Evolutionary conservation across 2,113 vertebrate genomes (phyloP).

Genomic region (Pachycephala philippinensis): DNA sequence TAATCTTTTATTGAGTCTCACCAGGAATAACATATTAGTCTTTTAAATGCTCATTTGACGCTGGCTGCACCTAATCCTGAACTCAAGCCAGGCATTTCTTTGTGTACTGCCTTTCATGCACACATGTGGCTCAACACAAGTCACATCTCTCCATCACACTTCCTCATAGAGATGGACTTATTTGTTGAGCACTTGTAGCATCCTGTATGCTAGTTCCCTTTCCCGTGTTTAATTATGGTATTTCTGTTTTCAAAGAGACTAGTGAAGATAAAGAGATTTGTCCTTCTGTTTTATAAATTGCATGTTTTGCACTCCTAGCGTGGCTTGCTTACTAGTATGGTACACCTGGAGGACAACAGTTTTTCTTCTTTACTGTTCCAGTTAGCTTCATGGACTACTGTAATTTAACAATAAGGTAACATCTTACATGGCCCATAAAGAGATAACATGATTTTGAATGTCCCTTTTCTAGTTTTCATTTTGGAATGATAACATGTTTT

Average conservation of each 20-base stretch:
- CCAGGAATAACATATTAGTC: background rate
- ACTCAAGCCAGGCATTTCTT: background rate
- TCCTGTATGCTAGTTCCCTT: background rate
- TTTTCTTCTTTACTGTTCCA: background rate
- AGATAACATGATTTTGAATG: background rate
- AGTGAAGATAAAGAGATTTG: background rate
- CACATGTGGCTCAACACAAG: background rate
- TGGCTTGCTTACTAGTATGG: background rate
- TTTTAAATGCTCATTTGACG: background rate
- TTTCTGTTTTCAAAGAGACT: background rate
- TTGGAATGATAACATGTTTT: background rate
- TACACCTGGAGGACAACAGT: background rate
- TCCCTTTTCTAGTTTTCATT: background rate
- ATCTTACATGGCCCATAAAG: background rate
- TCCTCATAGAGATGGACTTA: background rate
- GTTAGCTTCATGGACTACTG: background rate
- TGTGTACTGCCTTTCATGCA: background rate
- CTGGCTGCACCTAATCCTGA: background rate
- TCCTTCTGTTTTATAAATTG: background rate
- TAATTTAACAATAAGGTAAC: background rate
- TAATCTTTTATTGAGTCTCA: background rate
- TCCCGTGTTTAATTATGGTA: background rate
- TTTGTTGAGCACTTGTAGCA: background rate
- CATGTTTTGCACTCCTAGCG: background rate
- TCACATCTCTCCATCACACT: background rate